phyloP scores from a whole-genome alignment of 2,888 invertebrate species.

The Phortica magna region DNA sequence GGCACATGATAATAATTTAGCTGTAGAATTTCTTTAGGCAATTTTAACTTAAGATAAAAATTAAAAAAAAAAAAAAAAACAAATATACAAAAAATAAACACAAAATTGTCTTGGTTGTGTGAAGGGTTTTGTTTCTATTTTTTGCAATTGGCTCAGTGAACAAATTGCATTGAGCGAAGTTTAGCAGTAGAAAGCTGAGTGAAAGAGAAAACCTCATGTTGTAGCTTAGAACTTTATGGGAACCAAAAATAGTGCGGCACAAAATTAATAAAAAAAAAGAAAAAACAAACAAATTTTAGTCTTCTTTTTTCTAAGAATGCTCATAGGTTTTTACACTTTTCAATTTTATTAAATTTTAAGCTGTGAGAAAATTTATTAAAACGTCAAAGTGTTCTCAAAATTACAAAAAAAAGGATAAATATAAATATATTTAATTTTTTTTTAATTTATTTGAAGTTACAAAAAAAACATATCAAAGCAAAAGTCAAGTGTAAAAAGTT shows the following conservation, averaged over 20 bases:
- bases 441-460: neutral
- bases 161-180: no score
- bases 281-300: neutral
- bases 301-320: neutral
- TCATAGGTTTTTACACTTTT: no score
- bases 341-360: neutral
- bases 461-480: neutral
- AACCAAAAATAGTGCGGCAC: conserved; percentile 5
- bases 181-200: neutral
- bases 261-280: neutral
- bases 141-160: no score
- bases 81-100: neutral
- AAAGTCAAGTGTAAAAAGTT: neutral
- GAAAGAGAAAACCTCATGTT: neutral
- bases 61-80: conserved; percentile 1
- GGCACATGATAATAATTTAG: conserved; percentile 29
- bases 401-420: neutral
- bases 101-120: conserved; percentile 12
- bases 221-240: neutral
- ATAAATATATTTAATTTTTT: no score
- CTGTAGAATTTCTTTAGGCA: conserved; percentile 10
- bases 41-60: conserved; percentile 1
- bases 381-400: neutral
- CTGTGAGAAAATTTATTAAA: neutral
- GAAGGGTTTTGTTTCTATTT: conserved; percentile 10